Evolutionary conservation across 1,140 invertebrate species (phyloP), one percentile per base, ranked within the genome.

Genomic region (Zaprionus ghesquierei): DNA sequence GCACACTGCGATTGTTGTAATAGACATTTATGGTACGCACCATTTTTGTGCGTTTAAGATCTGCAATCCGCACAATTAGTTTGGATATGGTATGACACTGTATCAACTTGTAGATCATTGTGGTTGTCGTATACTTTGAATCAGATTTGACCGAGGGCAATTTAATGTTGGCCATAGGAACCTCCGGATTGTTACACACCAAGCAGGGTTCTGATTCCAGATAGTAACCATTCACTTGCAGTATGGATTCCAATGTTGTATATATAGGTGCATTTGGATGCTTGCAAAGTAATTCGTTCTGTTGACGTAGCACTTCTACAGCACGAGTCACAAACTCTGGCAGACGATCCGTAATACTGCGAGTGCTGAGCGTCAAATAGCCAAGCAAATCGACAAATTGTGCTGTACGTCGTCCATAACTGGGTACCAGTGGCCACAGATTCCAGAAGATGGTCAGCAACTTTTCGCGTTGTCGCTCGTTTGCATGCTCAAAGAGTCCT

Each of bases 11-110:
- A 92, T 99, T 99, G 90, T 99, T 99, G 93, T 99, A 99, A 92
- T 98, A 99, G 65, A 99, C 96, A 92, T 98, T 98, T 74, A 99
- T 96, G 1, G 97, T 97, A 54, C 97, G 95, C 64, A 99, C 98
- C 98, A 99, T 99, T 93, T 99, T 99, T 10, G 97, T 97, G 71
- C 98, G 94, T 92, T 99, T 99, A 38, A 99, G 93, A 93, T 99
- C 98, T 13, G 96, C 97, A 76, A 99, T 98, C 46, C 98, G 95
- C 12, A 99, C 94, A 5, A 96, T 97, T 59, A 99, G 97, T 81
- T 98, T 97, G 79, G 97, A 98, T 56, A 99, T 98, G 56, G 96
- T 98, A 89, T 99, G 97, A 90, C 97, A 97, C 51, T 97, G 97
- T 29, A 98, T 95, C 50, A 99, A 93, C 93, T 99, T 99, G 1